Conservation (phyloP, 2,797 vertebrate genomes). For the Hylomyscus alleni region DNA sequence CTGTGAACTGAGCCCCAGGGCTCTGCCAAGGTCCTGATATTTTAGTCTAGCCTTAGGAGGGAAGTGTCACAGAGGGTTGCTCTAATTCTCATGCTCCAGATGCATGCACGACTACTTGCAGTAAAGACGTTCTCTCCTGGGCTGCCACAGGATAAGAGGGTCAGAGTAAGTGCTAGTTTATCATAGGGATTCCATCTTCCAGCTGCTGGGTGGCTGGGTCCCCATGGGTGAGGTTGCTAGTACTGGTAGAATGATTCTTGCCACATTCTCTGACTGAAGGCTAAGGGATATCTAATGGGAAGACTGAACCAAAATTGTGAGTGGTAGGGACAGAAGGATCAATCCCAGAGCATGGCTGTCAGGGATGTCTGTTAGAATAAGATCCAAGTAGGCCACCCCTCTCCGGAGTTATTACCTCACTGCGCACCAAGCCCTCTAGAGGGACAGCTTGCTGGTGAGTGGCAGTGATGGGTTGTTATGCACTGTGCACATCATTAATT, state of each 20-base stretch:
- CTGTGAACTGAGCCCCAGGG: background rate
- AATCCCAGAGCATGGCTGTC: background rate
- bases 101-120: rapidly evolving
- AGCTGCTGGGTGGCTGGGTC: background rate
- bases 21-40: background rate
- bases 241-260: background rate
- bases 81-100: background rate
- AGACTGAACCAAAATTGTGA: background rate
- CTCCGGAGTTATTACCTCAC: background rate
- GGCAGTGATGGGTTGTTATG: background rate
- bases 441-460: background rate
- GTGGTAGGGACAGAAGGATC: background rate
- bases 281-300: background rate
- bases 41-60: background rate
- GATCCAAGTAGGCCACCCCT: background rate
- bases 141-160: background rate
- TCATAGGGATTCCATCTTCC: background rate
- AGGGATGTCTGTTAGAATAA: conserved; percentile 27
- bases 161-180: rapidly evolving
- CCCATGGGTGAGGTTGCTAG: background rate
- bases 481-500: conserved; percentile 24
- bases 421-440: background rate
- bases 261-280: background rate
- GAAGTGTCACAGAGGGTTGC: background rate
- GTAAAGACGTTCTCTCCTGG: background rate